Base-by-base conservation (phyloP, 2,113 vertebrate species). In the Paradisaea rubra region DNA sequence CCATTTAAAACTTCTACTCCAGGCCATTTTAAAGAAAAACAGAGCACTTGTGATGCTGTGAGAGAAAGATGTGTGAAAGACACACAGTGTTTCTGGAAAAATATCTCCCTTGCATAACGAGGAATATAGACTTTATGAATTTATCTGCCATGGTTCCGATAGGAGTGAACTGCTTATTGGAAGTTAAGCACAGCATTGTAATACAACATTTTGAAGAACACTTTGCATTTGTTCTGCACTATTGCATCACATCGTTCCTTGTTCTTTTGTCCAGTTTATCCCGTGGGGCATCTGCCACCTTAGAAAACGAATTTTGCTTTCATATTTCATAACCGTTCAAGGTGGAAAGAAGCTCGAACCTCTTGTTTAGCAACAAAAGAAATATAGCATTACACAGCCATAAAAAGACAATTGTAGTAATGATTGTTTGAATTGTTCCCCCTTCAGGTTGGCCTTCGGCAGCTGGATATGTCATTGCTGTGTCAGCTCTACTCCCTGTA, bases 401-500 rank as follows among this genome's bases (percentile, higher is more conserved):
- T 88, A 47, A 82, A 86, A 83, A 66, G 20, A n/a, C 61, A 73
- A 19, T 10, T 79, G 66, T 82, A 80, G 81, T 65, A 39, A 33
- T 23, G 17, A 33, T 30, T 30, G 21, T 71, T 79, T 82, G 41
- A 42, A 61, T 65, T 64, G 47, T 56, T 80, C 5, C 44, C n/a
- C 57, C 39, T 25, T 60, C 84, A 99, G 99, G 99, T 99, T 94
- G 99, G 99, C 20, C 97, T 99, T 91, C 99, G 99, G 52, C 99
- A 99, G 97, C 98, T 99, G 96, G 99, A 99, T 97, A 99, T 99
- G 99, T 99, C 99, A 3, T 81, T 99, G 94, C 98, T 99, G 80
- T 99, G 99, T 96, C 99, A 99, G 95, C 98, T 99, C 24, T 99
- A 99, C 98, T 99, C 99, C 30, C 98, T 99, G 25, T 99, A 99